Percentiles rank a stretch among this genome's conserved stretches.
Evolutionary conservation across 2,888 invertebrate genomes (phyloP).

Genomic region (Lissocephala sabroskyi): DNA sequence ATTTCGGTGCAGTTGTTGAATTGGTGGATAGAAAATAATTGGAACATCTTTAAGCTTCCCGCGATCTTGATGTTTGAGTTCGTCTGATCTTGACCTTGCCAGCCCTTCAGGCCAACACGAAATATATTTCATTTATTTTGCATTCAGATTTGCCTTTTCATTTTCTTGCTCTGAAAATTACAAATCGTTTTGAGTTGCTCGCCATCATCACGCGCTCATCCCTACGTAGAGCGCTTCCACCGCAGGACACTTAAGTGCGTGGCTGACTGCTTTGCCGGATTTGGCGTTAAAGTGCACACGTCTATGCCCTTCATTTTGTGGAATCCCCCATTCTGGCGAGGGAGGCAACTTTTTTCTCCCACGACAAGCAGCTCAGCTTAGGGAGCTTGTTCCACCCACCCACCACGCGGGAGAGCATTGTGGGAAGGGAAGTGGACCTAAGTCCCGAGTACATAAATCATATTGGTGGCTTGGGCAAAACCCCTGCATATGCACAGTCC

Average conservation of each 20-base stretch:
- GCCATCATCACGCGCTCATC: slow-evolving; percentile 17
- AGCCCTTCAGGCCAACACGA: background rate
- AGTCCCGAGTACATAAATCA: slow-evolving; percentile 35
- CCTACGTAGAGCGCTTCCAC: too few relatives aligned
- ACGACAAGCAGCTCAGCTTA: slow-evolving; percentile 19
- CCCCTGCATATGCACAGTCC: background rate
- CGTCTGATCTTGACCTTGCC: background rate
- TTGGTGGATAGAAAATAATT: too few relatives aligned
- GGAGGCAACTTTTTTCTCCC: slow-evolving; percentile 23
- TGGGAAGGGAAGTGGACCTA: slow-evolving; percentile 20
- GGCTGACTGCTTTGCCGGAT: slow-evolving; percentile 35
- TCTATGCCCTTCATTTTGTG: background rate
- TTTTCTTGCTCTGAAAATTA: slow-evolving; percentile 11
- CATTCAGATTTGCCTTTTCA: slow-evolving; percentile 22
- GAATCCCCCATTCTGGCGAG: too few relatives aligned
- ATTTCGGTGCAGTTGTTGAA: too few relatives aligned
- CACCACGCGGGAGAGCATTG: slow-evolving; percentile 6
- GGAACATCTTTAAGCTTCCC: too few relatives aligned
- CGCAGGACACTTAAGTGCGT: slow-evolving; percentile 49
- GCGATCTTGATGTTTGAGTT: slow-evolving; percentile 1
- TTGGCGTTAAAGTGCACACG: slow-evolving; percentile 18
- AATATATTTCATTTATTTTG: too few relatives aligned
- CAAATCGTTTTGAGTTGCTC: too few relatives aligned
- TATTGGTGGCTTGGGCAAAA: slow-evolving; percentile 15
- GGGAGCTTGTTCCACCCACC: too few relatives aligned